Evolutionary conservation across 2,113 vertebrate species (phyloP).

Genomic region (Meles meles): DNA sequence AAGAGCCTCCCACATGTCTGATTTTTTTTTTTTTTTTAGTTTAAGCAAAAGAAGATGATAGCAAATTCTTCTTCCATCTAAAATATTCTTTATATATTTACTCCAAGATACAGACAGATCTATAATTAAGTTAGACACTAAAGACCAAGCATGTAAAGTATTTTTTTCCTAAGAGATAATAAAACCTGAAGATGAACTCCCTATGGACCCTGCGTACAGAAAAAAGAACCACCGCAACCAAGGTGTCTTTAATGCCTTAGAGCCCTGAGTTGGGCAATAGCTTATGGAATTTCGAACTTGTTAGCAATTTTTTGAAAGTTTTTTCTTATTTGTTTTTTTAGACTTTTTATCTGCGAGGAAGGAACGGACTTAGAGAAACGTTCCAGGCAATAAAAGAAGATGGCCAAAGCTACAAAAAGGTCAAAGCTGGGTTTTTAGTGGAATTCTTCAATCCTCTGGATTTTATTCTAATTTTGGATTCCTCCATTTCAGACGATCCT

Average conservation of each 20-base stretch:
- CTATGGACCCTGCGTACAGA: background rate
- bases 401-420: background rate
- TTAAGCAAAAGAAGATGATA: background rate
- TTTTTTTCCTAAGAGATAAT: background rate
- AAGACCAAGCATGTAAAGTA: background rate
- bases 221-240: background rate
- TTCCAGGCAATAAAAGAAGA: background rate
- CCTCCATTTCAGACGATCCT: background rate
- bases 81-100: background rate
- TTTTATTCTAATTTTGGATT: constrained; percentile 22
- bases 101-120: background rate
- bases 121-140: background rate
- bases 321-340: background rate
- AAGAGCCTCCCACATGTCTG: background rate
- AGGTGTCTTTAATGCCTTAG: background rate
- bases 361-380: background rate
- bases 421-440: background rate
- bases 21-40: background rate
- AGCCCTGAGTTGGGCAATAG: background rate
- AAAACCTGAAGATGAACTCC: background rate
- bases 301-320: background rate
- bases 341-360: background rate
- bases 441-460: background rate
- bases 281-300: background rate
- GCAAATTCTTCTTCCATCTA: background rate